Percentiles rank a stretch among this genome's conserved stretches.
Conservation (phyloP, 2,797 vertebrate genomes). For the Epinephelus awoara region DNA sequence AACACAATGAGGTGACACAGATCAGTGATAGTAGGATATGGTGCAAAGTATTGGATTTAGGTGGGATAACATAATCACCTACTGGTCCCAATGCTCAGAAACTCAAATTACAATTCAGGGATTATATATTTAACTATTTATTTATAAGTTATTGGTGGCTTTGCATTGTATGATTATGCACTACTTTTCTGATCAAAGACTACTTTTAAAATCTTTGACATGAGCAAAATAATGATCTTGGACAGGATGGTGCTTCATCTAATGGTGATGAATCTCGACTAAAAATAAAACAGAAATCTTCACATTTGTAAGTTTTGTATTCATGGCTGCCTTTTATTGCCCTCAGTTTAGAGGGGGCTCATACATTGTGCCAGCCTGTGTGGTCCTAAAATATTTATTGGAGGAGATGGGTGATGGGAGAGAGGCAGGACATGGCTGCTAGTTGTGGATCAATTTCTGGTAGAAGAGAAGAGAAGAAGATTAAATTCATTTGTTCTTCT, state of each 20-base stretch:
- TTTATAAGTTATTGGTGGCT: too few relatives aligned
- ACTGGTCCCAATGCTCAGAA: not conserved
- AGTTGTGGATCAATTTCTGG: not conserved
- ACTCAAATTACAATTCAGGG: not conserved
- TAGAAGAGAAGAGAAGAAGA: not conserved
- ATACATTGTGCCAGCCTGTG: not conserved
- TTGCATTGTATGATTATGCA: too few relatives aligned
- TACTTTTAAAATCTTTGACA: too few relatives aligned
- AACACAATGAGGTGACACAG: not conserved
- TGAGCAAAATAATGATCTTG: not conserved
- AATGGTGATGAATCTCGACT: not conserved
- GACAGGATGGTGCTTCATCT: not conserved
- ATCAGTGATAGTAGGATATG: not conserved
- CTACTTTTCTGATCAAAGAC: too few relatives aligned
- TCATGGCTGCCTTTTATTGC: too few relatives aligned
- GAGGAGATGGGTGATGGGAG: too few relatives aligned
- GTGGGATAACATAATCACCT: not conserved
- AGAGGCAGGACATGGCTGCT: not conserved
- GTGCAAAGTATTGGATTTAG: not conserved
- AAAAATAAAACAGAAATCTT: not conserved
- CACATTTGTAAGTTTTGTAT: not conserved
- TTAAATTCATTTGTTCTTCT: not conserved
- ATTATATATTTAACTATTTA: not conserved
- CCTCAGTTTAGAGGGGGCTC: not conserved
- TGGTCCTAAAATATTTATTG: slow-evolving; percentile 25